Evolutionary conservation across 2,113 vertebrate genomes (phyloP).

Genomic region (Sander vitreus): DNA sequence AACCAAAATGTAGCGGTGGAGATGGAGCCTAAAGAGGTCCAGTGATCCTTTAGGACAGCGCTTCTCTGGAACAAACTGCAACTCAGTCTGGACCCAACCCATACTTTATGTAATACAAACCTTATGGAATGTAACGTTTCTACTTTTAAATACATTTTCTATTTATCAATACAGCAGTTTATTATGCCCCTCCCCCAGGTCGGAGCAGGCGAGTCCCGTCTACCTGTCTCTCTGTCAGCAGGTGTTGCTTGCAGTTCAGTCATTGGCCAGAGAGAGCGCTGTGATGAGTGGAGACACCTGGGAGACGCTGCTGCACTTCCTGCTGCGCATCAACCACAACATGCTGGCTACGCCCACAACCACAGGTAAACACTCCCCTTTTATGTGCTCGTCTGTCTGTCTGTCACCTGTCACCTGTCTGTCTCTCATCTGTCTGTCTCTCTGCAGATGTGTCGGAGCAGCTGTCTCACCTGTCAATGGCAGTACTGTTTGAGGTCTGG

Average conservation of each 20-base stretch:
- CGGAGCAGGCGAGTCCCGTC: constrained; percentile 85
- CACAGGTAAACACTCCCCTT: constrained; percentile 28
- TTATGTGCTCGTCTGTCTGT: not conserved
- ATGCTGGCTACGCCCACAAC: constrained; percentile 89
- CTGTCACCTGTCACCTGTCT: no score
- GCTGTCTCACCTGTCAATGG: constrained; percentile 91
- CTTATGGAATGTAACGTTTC: no score
- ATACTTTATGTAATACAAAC: no score
- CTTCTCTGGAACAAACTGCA: no score
- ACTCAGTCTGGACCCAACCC: no score
- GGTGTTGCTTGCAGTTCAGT: constrained; percentile 92
- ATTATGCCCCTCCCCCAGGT: constrained; percentile 74
- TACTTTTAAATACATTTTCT: no score
- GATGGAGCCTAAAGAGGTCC: no score
- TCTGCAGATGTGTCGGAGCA: constrained; percentile 84
- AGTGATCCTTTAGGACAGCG: no score
- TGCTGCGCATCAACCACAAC: constrained; percentile 93
- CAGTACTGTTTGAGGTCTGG: constrained; percentile 94
- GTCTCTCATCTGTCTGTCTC: not conserved
- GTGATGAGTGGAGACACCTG: constrained; percentile 94
- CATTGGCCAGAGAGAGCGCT: constrained; percentile 89
- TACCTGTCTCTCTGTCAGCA: constrained; percentile 92
- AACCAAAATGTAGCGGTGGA: no score
- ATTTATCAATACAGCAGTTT: no score
- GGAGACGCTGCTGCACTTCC: constrained; percentile 93